phyloP scores from a whole-genome alignment of 2,113 vertebrate species.

The Atlantisia rogersi region DNA sequence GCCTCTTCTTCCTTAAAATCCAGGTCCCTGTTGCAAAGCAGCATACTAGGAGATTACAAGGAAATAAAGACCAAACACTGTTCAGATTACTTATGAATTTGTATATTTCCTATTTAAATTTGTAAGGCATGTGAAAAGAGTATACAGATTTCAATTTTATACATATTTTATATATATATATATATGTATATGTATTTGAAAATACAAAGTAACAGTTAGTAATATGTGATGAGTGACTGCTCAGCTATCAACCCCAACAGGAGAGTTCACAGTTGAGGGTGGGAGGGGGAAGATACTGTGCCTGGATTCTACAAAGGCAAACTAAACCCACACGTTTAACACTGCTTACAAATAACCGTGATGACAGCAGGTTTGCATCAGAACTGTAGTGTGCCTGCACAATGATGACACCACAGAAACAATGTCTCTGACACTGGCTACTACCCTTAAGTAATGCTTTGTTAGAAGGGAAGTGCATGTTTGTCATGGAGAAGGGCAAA shows the following conservation, averaged over 20 bases:
- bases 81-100: slow-evolving; percentile 4
- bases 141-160: slow-evolving; percentile 9
- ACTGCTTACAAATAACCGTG: background rate
- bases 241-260: background rate
- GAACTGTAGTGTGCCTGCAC: background rate
- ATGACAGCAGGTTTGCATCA: background rate
- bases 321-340: background rate
- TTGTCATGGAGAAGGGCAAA: background rate
- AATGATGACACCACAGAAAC: background rate
- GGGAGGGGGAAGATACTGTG: background rate
- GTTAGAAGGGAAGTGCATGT: background rate
- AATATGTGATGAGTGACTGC: background rate
- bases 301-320: background rate
- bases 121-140: slow-evolving; percentile 57
- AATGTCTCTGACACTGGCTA: background rate
- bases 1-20: background rate
- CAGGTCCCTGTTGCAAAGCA: background rate
- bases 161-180: background rate
- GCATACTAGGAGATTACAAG: background rate
- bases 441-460: background rate
- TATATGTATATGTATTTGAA: background rate
- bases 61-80: slow-evolving; percentile 28
- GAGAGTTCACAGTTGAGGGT: background rate
- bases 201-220: slow-evolving; percentile 10
- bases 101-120: slow-evolving; percentile 51